phyloP scores from a whole-genome alignment of 2,113 vertebrate genomes.

The Phalacrocorax pelagicus region DNA sequence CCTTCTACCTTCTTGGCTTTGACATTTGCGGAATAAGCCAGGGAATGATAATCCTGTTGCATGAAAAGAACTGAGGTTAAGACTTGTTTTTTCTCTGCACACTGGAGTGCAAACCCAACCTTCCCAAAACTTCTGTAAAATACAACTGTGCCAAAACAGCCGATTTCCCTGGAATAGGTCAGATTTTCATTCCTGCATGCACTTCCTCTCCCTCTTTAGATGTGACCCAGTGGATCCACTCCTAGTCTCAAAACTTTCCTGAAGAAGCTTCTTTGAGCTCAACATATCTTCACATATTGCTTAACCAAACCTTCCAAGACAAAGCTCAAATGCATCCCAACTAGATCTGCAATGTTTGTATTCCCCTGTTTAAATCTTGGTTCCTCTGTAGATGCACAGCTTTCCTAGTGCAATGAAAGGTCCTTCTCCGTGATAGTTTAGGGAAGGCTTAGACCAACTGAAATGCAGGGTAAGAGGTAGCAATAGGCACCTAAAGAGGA shows the following conservation, averaged over 20 bases:
- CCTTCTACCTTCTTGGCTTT: background rate
- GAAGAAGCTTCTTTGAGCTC: background rate
- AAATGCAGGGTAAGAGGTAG: background rate
- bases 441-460: background rate
- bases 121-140: background rate
- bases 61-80: background rate
- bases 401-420: background rate
- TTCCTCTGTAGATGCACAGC: background rate
- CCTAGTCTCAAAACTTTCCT: background rate
- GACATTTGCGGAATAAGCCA: background rate
- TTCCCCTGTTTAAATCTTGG: background rate
- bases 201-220: background rate
- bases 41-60: background rate
- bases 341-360: too few species aligned
- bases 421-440: background rate
- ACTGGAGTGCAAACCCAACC: background rate
- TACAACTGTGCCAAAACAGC: background rate
- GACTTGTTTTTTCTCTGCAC: background rate
- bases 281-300: background rate
- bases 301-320: background rate
- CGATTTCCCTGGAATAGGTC: background rate
- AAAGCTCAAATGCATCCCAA: background rate
- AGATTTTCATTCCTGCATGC: background rate
- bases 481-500: background rate
- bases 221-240: background rate